Evolutionary conservation across 2,113 vertebrate genomes (phyloP).

Genomic region (Rattus norvegicus): GRCr8 NC_086030.1:38551501-38552000

Average conservation of each 20-base stretch:
- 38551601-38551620: conserved; percentile 95
- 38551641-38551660: conserved; percentile 56
- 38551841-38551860: conserved; percentile 1
- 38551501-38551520: conserved; percentile 93
- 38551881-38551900: conserved; percentile 77
- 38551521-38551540: conserved; percentile 95
- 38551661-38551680: background rate
- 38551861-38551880: conserved; percentile 74
- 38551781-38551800: conserved; percentile 61
- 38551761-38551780: background rate
- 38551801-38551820: conserved; percentile 52
- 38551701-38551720: background rate
- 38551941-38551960: conserved; percentile 86
- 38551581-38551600: conserved; percentile 93
- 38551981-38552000: conserved; percentile 82
- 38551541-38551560: conserved; percentile 96
- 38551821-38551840: conserved; percentile 68
- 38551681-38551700: background rate
- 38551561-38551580: conserved; percentile 95
- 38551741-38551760: conserved; percentile 56
- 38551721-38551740: conserved; percentile 15
- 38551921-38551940: conserved; percentile 87
- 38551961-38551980: conserved; percentile 86
- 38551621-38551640: conserved; percentile 93
- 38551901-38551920: conserved; percentile 79